These are phyloP conservation scores for Proterorhinus semilunaris DNA, from an alignment of 2,113 vertebrate species.

Conservation along the genomic window DNA sequence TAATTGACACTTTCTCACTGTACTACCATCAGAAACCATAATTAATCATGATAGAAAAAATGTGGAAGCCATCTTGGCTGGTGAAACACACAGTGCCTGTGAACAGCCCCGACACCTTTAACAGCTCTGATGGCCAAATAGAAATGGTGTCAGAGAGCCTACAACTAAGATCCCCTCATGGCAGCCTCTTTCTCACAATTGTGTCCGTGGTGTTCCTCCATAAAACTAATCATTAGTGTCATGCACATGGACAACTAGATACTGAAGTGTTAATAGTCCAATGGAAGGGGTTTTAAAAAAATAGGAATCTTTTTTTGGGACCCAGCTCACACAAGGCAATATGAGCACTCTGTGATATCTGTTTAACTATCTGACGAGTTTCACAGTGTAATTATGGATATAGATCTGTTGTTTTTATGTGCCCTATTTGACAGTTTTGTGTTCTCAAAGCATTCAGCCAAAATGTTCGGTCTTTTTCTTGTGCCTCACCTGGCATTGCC, in stretches of 20 bases:
- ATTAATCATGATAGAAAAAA: constrained; percentile 79
- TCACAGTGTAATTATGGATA: constrained; percentile 59
- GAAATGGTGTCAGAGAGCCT: constrained; percentile 77
- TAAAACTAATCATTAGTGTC: constrained; percentile 12
- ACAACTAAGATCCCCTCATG: constrained; percentile 64
- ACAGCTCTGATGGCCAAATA: constrained; percentile 76
- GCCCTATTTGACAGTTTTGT: constrained; percentile 61
- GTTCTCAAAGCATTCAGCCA: constrained; percentile 38
- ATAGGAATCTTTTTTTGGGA: too few species aligned
- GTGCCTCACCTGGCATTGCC: constrained; percentile 57
- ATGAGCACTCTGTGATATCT: too few species aligned
- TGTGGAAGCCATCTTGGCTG: constrained; percentile 78
- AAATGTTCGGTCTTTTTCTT: constrained; percentile 53
- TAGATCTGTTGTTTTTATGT: constrained; percentile 63
- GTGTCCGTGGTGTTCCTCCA: constrained; percentile 38
- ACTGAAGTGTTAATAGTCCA: neutral
- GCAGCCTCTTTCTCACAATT: constrained; percentile 52
- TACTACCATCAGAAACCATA: constrained; percentile 79
- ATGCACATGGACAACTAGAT: neutral
- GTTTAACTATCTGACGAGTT: too few species aligned
- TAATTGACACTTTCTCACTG: constrained; percentile 77
- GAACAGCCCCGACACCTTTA: constrained; percentile 81
- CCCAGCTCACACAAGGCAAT: too few species aligned
- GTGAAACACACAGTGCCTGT: constrained; percentile 82
- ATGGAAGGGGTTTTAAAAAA: neutral